Percentiles rank a stretch among this genome's conserved stretches.
Evolutionary conservation across 1,140 invertebrate genomes (phyloP).

Genomic region (Macrobrachium rosenbergii): DNA sequence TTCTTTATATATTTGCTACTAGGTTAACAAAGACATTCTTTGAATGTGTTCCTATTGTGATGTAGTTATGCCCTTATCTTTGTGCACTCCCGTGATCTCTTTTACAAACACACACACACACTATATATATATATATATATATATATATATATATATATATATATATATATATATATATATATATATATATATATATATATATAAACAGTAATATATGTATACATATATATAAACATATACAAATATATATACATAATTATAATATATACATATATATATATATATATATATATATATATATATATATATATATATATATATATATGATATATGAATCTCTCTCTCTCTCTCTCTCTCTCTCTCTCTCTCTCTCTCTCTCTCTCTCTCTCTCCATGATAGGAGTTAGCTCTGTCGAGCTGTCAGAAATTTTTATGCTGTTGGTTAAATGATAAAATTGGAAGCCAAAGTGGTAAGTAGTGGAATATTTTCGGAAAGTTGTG

Average conservation of each 20-base stretch:
- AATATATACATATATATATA: no score
- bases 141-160: neutral
- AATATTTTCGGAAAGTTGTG: no score
- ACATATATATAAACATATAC: constrained; percentile 7
- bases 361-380: neutral
- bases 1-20: no score
- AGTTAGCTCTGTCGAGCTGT: neutral
- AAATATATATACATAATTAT: constrained; percentile 9
- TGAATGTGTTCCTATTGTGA: no score
- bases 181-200: neutral
- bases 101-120: constrained; percentile 15
- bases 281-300: no score
- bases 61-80: neutral
- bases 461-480: no score
- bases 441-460: no score
- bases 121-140: constrained; percentile 2
- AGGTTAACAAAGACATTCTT: no score
- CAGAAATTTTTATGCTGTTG: neutral
- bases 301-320: no score
- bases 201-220: neutral
- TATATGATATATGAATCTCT: no score
- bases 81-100: neutral
- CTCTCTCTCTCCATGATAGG: neutral
- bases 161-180: constrained; percentile 16
- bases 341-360: no score